Evolutionary conservation across 2,113 vertebrate species (phyloP).

Genomic region (Erythrocercus mccallii): DNA sequence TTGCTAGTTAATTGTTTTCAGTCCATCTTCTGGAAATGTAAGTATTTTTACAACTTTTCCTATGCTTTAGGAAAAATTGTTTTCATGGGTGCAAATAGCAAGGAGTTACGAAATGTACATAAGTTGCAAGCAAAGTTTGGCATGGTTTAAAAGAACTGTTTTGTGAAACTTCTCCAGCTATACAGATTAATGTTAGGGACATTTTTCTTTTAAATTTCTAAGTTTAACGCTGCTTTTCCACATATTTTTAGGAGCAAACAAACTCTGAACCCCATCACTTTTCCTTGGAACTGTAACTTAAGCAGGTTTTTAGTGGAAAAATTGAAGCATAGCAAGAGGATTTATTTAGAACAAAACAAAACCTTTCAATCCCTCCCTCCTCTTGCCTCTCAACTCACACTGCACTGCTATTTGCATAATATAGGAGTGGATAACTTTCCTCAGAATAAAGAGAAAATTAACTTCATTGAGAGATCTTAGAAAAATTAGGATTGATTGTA

Average conservation of each 20-base stretch:
- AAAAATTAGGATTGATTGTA: constrained; percentile 2
- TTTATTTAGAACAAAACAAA: constrained; percentile 33
- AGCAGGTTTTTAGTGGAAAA: constrained; percentile 34
- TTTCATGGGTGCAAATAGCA: constrained; percentile 9
- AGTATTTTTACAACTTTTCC: constrained; percentile 30
- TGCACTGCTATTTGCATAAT: neutral
- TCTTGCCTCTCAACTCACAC: neutral
- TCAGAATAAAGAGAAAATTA: neutral
- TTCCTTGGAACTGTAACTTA: constrained; percentile 7
- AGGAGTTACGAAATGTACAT: constrained; percentile 27
- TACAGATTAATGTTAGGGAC: neutral
- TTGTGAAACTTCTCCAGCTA: constrained; percentile 39
- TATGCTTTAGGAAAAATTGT: constrained; percentile 36
- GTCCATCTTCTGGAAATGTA: constrained; percentile 41
- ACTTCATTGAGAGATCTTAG: neutral
- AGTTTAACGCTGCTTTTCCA: neutral
- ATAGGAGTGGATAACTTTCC: neutral
- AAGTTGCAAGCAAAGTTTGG: constrained; percentile 62
- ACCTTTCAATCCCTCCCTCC: neutral
- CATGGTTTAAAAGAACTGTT: constrained; percentile 36
- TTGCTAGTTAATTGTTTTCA: constrained; percentile 17
- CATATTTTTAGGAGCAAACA: neutral
- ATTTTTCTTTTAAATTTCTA: constrained; percentile 16
- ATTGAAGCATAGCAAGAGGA: neutral
- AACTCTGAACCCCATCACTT: neutral